These are phyloP conservation scores for Ovis canadensis DNA, from an alignment of 2,113 vertebrate genomes.

Conservation along the genomic window DNA sequence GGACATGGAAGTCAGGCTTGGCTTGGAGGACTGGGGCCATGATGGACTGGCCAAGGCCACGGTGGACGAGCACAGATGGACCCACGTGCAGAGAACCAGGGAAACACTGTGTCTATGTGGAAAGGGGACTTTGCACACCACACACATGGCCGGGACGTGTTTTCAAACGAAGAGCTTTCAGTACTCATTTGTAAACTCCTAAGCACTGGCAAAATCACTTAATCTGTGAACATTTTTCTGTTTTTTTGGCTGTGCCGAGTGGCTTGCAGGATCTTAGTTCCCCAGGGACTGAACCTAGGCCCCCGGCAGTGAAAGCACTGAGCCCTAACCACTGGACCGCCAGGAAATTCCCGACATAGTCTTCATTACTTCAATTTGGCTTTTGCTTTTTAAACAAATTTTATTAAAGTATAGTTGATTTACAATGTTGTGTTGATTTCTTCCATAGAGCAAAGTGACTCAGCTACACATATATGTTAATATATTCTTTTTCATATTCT, in stretches of 20 bases:
- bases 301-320: background rate
- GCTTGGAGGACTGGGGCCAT: background rate
- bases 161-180: background rate
- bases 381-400: background rate
- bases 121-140: background rate
- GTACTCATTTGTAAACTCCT: background rate
- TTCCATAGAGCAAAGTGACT: background rate
- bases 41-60: background rate
- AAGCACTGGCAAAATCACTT: background rate
- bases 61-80: background rate
- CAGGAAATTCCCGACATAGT: background rate
- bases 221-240: background rate
- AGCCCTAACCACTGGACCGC: background rate
- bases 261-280: background rate
- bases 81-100: rapidly evolving
- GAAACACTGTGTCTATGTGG: background rate
- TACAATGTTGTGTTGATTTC: background rate
- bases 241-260: rapidly evolving
- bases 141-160: background rate
- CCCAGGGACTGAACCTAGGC: background rate
- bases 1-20: background rate
- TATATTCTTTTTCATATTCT: background rate
- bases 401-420: background rate
- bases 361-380: background rate
- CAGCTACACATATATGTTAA: background rate